These are phyloP conservation scores for Monochamus saltuarius DNA, from an alignment of 1,140 invertebrate species.

Conservation along the genomic window DNA sequence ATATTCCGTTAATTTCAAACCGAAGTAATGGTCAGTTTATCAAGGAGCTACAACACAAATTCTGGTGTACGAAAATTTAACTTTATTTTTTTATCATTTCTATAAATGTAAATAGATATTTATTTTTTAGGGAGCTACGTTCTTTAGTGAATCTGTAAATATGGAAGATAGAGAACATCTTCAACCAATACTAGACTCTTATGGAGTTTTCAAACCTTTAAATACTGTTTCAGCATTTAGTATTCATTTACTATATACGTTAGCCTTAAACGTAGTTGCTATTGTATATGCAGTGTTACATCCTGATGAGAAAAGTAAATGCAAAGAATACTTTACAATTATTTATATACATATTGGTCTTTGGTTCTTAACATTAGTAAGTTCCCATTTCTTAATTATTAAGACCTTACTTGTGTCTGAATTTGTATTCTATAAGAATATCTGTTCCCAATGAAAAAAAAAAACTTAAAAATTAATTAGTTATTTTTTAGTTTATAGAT, in stretches of 20 bases:
- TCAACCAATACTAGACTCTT: conserved; percentile 55
- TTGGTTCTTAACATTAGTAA: conserved; percentile 63
- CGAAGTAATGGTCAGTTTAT: conserved; percentile 49
- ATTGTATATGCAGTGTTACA: conserved; percentile 59
- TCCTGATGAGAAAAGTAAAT: conserved; percentile 59
- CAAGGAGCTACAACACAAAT: conserved; percentile 48
- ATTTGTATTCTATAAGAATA: too few relatives aligned
- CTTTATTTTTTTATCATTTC: conserved; percentile 11
- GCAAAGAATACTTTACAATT: conserved; percentile 66
- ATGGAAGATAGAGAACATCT: conserved; percentile 58
- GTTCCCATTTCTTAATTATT: conserved; percentile 21
- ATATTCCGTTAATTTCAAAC: neutral
- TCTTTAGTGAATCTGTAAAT: conserved; percentile 57
- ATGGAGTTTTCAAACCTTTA: conserved; percentile 56
- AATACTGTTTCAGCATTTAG: conserved; percentile 52
- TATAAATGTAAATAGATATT: conserved; percentile 9
- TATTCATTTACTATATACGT: conserved; percentile 55
- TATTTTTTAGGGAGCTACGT: conserved; percentile 56
- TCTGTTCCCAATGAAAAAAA: too few relatives aligned
- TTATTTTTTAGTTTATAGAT: conserved; percentile 55
- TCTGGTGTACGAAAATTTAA: conserved; percentile 43
- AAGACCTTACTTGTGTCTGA: neutral
- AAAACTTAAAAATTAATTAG: too few relatives aligned
- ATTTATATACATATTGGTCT: conserved; percentile 63
- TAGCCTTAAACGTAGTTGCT: conserved; percentile 59